Conservation (phyloP, 1,140 invertebrate genomes). For the Hylaeus anthracinus region DNA sequence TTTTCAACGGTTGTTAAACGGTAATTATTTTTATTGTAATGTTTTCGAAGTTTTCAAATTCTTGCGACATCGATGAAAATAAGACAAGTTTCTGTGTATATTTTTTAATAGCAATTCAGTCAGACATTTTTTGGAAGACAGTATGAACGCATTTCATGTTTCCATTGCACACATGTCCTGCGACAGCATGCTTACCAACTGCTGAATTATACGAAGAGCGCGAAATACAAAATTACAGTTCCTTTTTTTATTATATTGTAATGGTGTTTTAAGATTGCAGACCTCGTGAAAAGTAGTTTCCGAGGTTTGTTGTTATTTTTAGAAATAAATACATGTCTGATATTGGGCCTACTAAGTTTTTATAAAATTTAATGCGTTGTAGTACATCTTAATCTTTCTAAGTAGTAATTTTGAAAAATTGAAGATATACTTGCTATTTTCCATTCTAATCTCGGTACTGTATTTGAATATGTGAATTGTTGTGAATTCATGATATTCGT, state of each 20-base stretch:
- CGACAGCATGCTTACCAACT: not conserved
- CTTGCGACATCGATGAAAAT: not conserved
- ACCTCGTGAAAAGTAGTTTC: no score
- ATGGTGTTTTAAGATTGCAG: not conserved
- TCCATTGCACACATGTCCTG: not conserved
- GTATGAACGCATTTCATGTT: not conserved
- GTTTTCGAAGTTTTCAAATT: not conserved
- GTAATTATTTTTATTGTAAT: not conserved
- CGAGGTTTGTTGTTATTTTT: no score
- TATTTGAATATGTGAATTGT: no score
- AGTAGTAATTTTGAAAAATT: no score
- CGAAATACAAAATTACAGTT: not conserved
- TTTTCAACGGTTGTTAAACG: not conserved
- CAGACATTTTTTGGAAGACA: not conserved
- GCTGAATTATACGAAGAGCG: not conserved
- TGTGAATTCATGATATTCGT: no score
- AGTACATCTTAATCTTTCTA: no score
- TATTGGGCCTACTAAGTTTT: no score
- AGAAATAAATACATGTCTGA: no score
- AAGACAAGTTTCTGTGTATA: not conserved
- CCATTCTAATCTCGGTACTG: no score
- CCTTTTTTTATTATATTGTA: not conserved
- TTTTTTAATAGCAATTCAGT: not conserved
- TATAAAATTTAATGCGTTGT: no score
- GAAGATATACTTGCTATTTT: no score